Percentiles rank a stretch among this genome's conserved stretches.
Conservation (phyloP, 2,888 invertebrate species). For the Drosophila yooni region DNA sequence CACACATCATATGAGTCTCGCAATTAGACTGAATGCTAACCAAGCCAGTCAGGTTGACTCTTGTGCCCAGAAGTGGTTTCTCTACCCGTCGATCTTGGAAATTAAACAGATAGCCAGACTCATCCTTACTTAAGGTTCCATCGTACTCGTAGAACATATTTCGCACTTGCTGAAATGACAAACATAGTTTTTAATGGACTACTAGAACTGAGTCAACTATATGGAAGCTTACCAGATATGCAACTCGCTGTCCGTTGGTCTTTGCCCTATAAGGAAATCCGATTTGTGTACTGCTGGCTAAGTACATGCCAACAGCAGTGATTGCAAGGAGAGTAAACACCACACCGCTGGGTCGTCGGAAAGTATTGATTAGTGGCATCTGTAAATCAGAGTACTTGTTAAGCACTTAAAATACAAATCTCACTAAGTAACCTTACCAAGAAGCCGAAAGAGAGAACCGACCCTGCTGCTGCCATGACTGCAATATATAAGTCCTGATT, state of each 20-base stretch:
- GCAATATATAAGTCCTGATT: constrained; percentile 87
- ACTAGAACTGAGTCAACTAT: no score
- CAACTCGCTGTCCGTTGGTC: constrained; percentile 83
- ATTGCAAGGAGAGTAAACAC: constrained; percentile 34
- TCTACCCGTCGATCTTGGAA: constrained; percentile 84
- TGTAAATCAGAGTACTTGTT: not conserved
- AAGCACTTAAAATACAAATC: no score
- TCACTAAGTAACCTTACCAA: constrained; percentile 62
- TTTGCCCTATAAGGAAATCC: constrained; percentile 87
- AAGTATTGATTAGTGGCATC: constrained; percentile 61
- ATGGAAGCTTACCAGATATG: constrained; percentile 84
- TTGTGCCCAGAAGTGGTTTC: constrained; percentile 44
- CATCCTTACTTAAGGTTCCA: constrained; percentile 79
- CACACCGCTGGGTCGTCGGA: constrained; percentile 55
- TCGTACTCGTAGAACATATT: constrained; percentile 85
- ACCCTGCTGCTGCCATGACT: constrained; percentile 80
- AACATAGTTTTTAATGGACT: not conserved
- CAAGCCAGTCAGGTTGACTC: constrained; percentile 59
- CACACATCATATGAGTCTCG: constrained; percentile 75
- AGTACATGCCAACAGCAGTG: constrained; percentile 21
- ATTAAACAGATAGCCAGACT: constrained; percentile 85
- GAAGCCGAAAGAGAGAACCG: constrained; percentile 81
- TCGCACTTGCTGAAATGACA: constrained; percentile 84
- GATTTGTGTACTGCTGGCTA: constrained; percentile 84
- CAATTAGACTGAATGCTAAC: constrained; percentile 61